A percentile compares a stretch with the other conserved stretches of the same genome.
phyloP scores from a whole-genome alignment of 1,140 invertebrate species.

The Zaprionus gabonicus region DNA sequence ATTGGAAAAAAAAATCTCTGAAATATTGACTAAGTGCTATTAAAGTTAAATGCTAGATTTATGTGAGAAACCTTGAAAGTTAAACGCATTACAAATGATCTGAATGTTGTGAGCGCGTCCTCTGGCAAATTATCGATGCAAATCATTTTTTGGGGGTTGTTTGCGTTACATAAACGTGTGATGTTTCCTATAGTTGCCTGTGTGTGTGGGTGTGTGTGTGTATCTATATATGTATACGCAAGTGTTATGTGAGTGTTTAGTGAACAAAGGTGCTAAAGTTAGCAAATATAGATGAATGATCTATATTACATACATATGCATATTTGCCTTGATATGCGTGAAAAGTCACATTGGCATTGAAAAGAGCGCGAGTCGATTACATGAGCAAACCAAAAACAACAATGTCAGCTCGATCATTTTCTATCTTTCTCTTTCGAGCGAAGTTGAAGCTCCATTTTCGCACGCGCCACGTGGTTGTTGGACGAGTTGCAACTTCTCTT shows the following conservation, averaged over 20 bases:
- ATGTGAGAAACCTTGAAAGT: not conserved
- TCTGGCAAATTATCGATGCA: conserved; percentile 12
- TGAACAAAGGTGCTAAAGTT: conserved; percentile 36
- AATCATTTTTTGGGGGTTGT: conserved; percentile 71
- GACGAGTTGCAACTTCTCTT: conserved; percentile 42
- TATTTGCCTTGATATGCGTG: not conserved
- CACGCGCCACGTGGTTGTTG: conserved; percentile 70
- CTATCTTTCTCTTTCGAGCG: conserved; percentile 35
- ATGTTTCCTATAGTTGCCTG: conserved; percentile 32
- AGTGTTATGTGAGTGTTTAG: conserved; percentile 24
- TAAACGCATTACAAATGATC: conserved; percentile 5
- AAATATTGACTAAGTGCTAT: conserved; percentile 35
- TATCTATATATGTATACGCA: conserved; percentile 14
- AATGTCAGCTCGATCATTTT: conserved; percentile 28
- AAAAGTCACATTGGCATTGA: conserved; percentile 64
- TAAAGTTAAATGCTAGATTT: conserved; percentile 11
- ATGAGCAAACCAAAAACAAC: conserved; percentile 46
- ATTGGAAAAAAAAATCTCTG: conserved; percentile 21
- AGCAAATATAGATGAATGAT: conserved; percentile 36
- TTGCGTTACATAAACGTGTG: conserved; percentile 73
- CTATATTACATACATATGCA: not conserved
- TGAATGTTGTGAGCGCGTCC: not conserved
- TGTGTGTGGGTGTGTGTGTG: conserved; percentile 36
- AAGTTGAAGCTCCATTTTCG: conserved; percentile 33
- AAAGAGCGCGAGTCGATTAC: conserved; percentile 60